Evolutionary conservation across 2,113 vertebrate genomes (phyloP).

Genomic region (Nycticryphes semicollaris): DNA sequence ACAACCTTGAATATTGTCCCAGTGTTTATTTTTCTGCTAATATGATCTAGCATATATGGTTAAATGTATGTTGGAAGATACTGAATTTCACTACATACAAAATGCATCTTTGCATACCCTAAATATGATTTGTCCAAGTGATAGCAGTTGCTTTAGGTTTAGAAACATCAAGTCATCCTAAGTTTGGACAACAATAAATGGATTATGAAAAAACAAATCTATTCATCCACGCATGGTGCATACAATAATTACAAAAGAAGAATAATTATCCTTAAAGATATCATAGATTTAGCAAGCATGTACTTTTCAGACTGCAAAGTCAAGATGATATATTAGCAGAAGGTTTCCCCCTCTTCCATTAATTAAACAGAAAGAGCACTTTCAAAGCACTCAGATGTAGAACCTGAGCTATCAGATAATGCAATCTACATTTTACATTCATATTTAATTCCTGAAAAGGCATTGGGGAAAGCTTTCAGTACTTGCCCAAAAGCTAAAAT

Average conservation of each 20-base stretch:
- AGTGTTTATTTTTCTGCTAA: not conserved
- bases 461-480: not conserved
- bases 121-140: not conserved
- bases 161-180: not conserved
- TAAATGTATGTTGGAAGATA: not conserved
- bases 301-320: not conserved
- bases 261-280: not conserved
- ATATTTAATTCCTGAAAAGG: slow-evolving; percentile 27
- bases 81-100: not conserved
- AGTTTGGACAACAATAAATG: not conserved
- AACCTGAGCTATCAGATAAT: not conserved
- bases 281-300: not conserved
- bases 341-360: not conserved
- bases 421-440: not conserved
- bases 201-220: not conserved
- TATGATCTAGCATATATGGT: not conserved
- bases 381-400: not conserved
- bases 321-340: not conserved
- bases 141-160: not conserved
- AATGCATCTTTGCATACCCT: not conserved
- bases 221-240: rapidly evolving
- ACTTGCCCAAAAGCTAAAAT: not conserved
- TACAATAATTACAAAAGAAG: not conserved
- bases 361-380: slow-evolving; percentile 9
- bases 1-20: not conserved